Evolutionary conservation across 1,140 invertebrate genomes (phyloP).

Genomic region (Microplitis mediator): DNA sequence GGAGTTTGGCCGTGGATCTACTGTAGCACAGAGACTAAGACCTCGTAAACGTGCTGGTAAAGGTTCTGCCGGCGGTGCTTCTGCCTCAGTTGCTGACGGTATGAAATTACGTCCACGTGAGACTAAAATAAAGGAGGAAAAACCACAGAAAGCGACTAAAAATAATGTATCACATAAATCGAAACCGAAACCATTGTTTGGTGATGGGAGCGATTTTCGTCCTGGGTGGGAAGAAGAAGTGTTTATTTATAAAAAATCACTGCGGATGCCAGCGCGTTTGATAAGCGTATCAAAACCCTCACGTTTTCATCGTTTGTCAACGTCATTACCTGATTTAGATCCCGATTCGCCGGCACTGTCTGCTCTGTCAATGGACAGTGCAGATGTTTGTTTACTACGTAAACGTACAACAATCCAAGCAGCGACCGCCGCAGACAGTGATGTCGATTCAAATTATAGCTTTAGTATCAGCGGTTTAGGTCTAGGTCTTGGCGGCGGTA

Average conservation of each 20-base stretch:
- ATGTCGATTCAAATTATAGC: conserved; percentile 71
- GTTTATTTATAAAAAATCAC: conserved; percentile 78
- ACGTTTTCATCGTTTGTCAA: conserved; percentile 67
- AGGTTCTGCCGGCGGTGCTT: conserved; percentile 11
- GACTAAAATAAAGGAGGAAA: conserved; percentile 56
- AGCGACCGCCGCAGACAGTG: conserved; percentile 64
- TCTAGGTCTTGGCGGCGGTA: conserved; percentile 54
- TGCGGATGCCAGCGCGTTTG: conserved; percentile 77
- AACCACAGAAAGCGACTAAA: conserved; percentile 35
- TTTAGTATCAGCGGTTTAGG: conserved; percentile 54
- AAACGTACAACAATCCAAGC: conserved; percentile 35
- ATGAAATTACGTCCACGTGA: conserved; percentile 53
- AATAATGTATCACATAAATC: conserved; percentile 35
- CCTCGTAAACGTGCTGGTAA: conserved; percentile 47
- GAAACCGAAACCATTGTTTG: conserved; percentile 67
- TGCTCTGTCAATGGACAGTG: conserved; percentile 59
- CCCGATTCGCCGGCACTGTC: conserved; percentile 71
- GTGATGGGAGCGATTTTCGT: conserved; percentile 74
- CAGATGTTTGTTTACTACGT: conserved; percentile 48
- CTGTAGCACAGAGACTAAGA: conserved; percentile 53
- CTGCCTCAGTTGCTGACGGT: conserved; percentile 36
- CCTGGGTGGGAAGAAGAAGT: conserved; percentile 82
- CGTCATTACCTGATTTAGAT: conserved; percentile 78
- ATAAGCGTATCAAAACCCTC: conserved; percentile 75
- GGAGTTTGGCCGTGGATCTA: conserved; percentile 41